Evolutionary conservation across 2,797 vertebrate species (phyloP).

Genomic region (Petrocephalus sullivani): DNA sequence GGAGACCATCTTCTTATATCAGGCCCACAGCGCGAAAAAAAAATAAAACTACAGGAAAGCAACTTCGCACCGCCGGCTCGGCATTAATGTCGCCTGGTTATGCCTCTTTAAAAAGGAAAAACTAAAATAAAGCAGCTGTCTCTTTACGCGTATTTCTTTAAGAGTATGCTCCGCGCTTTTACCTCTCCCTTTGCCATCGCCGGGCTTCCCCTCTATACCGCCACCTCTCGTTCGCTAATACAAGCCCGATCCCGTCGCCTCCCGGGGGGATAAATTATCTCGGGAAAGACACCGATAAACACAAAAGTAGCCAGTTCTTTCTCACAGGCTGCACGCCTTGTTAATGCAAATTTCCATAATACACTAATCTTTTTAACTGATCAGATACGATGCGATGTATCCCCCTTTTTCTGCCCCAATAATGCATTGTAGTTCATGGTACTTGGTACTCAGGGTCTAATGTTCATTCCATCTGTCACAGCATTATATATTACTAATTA

Average conservation of each 20-base stretch:
- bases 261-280: neutral
- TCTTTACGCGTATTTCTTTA: neutral
- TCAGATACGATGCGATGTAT: neutral
- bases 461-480: neutral
- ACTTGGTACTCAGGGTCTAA: neutral
- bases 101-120: neutral
- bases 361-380: neutral
- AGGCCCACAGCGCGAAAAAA: neutral
- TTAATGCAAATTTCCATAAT: neutral
- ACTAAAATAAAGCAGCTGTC: neutral
- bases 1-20: slow-evolving; percentile 26
- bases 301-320: neutral
- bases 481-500: neutral
- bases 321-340: neutral
- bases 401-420: neutral
- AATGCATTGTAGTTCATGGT: neutral
- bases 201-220: neutral
- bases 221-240: slow-evolving; percentile 2
- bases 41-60: neutral
- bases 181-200: neutral
- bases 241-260: neutral
- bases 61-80: neutral
- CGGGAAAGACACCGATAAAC: neutral
- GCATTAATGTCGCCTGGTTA: neutral
- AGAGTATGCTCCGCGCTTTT: neutral